Percentiles rank a stretch among this genome's conserved stretches.
phyloP scores from a whole-genome alignment of 2,113 vertebrate genomes.

The Rynchops niger region DNA sequence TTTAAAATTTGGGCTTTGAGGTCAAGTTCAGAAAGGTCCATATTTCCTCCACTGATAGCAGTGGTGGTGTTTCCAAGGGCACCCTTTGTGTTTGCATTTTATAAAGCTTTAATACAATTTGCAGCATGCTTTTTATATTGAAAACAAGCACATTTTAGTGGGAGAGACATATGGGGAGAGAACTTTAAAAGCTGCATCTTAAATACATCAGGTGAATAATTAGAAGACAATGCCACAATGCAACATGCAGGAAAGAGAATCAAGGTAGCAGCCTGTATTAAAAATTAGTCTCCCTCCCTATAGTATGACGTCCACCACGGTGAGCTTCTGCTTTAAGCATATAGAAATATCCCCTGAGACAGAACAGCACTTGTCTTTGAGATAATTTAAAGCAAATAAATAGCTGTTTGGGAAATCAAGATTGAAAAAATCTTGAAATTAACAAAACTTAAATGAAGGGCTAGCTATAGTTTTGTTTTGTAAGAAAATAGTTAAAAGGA shows the following conservation, averaged over 20 bases:
- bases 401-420: not conserved
- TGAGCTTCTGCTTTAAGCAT: not conserved
- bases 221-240: not conserved
- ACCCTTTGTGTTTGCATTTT: not conserved
- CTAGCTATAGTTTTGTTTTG: not conserved
- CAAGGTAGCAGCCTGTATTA: not conserved
- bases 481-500: not conserved
- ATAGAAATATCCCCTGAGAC: not conserved
- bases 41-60: not conserved
- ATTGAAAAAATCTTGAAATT: not conserved
- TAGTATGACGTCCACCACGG: fast-evolving
- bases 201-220: not conserved
- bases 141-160: not conserved
- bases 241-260: not conserved
- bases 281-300: not conserved
- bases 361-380: not conserved
- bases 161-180: not conserved
- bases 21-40: not conserved
- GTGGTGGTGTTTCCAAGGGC: not conserved
- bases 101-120: not conserved
- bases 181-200: not conserved
- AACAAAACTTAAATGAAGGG: not conserved
- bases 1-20: not conserved
- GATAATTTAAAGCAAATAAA: not conserved
- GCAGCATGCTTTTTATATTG: not conserved